Base-by-base conservation (phyloP, 2,888 invertebrate species). In the Odiellus spinosus region DNA sequence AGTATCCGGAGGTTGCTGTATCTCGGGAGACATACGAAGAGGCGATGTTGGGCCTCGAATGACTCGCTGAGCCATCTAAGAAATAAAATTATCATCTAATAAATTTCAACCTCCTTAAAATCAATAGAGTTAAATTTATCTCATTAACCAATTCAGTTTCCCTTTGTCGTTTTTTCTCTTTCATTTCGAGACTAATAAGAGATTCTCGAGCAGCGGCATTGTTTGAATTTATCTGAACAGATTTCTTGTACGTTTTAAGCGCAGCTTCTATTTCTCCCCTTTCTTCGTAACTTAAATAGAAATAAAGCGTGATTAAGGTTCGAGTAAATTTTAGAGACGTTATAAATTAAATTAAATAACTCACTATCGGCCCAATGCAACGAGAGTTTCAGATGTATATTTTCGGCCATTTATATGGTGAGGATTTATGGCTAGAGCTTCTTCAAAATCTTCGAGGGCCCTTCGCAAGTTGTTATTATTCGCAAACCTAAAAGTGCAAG, bases 381-480 rank as follows among this genome's bases (percentile, higher is more conserved):
- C 82, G 40, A 90, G 68, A 1, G 91, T 93, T 66, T 93, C 90
- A 32, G 87, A 83, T 72, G 90, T 78, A 68, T 93, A 95, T 65
- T 88, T 90, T 48, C 84, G 77, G 32, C 91, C 93, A 68, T 93
- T 93, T 2, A 80, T 80, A 67, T 95, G 93, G 53, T 78, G 82
- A 1, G 83, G 82, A 67, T 93, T 87, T 39, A 86, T 66, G 64
- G 83, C 81, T 35, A 93, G 67, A 3, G 93, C 91, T 18, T 81
- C 80, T 67, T 91, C 88, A 67, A 95, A 90, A 65, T 95, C 93
- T 59, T 85, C 84, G 55, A 93, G 83, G 1, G 93, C 93, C 64
- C 86, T 86, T 59, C 83, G 80, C 67, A 87, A 91, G 59, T 82
- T 87, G 54, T 88, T 88, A 62, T 84, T 85, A 65, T 93, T 93